Percentiles rank a stretch among this genome's conserved stretches.
These are phyloP conservation scores for Meteorus colon DNA, from an alignment of 2,888 invertebrate genomes.

Conservation along the genomic window DNA sequence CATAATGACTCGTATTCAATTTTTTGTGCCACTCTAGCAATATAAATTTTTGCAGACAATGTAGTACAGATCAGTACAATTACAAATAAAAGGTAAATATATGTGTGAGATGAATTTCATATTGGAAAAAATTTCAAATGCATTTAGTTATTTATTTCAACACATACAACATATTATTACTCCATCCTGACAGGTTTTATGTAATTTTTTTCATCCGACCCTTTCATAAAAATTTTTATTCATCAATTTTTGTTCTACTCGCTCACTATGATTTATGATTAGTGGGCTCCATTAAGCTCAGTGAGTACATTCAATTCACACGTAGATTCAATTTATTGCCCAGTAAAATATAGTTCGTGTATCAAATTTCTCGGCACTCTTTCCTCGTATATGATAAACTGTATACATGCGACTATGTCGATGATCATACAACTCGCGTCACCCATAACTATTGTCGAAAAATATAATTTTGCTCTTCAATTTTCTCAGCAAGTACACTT, in stretches of 20 bases:
- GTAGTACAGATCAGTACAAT: neutral
- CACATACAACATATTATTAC: slow-evolving; percentile 15
- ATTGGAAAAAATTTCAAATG: slow-evolving; percentile 11
- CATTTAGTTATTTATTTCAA: slow-evolving; percentile 22
- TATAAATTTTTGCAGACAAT: neutral
- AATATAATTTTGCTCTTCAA: slow-evolving; percentile 38
- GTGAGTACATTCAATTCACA: slow-evolving; percentile 14
- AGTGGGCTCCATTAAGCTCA: slow-evolving; percentile 21
- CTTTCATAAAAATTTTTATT: slow-evolving; percentile 5
- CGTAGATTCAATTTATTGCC: slow-evolving; percentile 11
- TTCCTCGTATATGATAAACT: neutral
- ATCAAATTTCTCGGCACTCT: neutral
- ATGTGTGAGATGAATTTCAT: neutral
- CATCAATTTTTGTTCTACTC: neutral
- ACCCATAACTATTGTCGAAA: slow-evolving; percentile 38
- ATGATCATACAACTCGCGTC: slow-evolving; percentile 15
- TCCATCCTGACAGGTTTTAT: neutral
- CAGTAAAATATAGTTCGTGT: slow-evolving; percentile 3
- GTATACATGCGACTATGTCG: neutral
- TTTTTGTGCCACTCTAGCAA: neutral
- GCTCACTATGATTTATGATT: neutral
- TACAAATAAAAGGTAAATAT: neutral
- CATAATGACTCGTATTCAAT: neutral
- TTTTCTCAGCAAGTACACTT: neutral
- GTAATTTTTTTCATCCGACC: neutral